Percentiles rank a stretch among this genome's conserved stretches.
Evolutionary conservation across 2,888 invertebrate genomes (phyloP).

Genomic region (Diogma glabrata): DNA sequence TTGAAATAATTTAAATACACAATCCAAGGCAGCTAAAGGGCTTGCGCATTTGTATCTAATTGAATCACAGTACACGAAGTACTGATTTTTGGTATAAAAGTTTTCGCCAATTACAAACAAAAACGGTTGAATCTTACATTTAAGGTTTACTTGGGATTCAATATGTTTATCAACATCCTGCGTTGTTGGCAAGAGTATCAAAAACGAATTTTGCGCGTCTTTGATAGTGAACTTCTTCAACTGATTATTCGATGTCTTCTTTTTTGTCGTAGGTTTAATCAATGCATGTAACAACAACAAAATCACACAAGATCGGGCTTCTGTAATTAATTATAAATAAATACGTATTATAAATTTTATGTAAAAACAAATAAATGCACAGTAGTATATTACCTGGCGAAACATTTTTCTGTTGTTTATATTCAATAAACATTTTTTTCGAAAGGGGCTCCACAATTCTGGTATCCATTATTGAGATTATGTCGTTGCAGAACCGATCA

Average conservation of each 20-base stretch:
- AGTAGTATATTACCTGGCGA: not conserved
- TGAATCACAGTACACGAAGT: too few species aligned
- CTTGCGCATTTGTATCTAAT: too few species aligned
- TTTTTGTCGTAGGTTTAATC: not conserved
- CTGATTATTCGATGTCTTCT: too few species aligned
- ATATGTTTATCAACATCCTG: too few species aligned
- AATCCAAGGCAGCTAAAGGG: too few species aligned
- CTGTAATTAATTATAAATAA: not conserved
- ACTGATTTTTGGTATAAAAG: too few species aligned
- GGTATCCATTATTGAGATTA: not conserved
- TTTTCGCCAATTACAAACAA: too few species aligned
- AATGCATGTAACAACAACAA: not conserved
- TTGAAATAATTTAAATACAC: too few species aligned
- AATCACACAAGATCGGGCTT: not conserved
- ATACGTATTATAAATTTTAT: too few species aligned
- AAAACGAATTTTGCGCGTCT: not conserved
- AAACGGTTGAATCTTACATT: too few species aligned
- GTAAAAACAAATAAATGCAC: too few species aligned
- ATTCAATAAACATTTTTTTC: not conserved
- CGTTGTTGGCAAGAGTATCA: not conserved
- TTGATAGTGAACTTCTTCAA: not conserved
- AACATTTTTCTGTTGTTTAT: not conserved
- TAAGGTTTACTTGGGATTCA: too few species aligned
- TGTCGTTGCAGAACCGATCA: not conserved
- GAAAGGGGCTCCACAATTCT: not conserved